Percentiles rank a stretch among this genome's conserved stretches.
These are phyloP conservation scores for Onthophagus taurus DNA, from an alignment of 1,140 invertebrate genomes.

Conservation along the genomic window DNA sequence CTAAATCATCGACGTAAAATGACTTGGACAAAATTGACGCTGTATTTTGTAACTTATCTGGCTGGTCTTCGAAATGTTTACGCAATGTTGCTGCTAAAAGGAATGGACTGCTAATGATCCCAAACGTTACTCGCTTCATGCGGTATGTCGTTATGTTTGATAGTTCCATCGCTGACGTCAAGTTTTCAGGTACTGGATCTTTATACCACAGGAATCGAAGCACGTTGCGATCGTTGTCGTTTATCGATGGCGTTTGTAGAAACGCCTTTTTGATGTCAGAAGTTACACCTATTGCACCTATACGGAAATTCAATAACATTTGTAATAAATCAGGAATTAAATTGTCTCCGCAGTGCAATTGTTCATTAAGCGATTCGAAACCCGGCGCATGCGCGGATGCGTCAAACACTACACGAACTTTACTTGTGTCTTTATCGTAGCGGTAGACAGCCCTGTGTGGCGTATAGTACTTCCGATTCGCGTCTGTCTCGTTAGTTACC, in stretches of 20 bases:
- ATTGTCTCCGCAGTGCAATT: background rate
- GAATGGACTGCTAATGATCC: background rate
- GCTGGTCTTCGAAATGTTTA: background rate
- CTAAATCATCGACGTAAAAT: constrained; percentile 1
- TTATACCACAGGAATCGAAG: constrained; percentile 3
- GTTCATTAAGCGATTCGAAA: constrained; percentile 3
- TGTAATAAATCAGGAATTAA: background rate
- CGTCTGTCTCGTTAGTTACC: no score
- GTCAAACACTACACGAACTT: constrained; percentile 1
- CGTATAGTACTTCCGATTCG: no score
- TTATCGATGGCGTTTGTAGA: constrained; percentile 1
- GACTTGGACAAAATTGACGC: background rate
- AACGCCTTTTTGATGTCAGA: constrained; percentile 1
- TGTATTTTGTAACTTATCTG: no score
- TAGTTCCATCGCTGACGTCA: no score
- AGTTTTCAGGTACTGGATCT: no score
- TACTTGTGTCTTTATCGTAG: background rate
- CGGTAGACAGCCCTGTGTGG: constrained; percentile 1
- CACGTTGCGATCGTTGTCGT: background rate
- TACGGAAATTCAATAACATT: constrained; percentile 4
- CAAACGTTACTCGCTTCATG: background rate
- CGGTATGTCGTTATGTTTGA: no score
- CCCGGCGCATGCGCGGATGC: background rate
- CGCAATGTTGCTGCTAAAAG: background rate
- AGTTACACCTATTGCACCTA: background rate